Base-by-base conservation (phyloP, 2,888 invertebrate genomes). In the Cactoblastis cactorum region DNA sequence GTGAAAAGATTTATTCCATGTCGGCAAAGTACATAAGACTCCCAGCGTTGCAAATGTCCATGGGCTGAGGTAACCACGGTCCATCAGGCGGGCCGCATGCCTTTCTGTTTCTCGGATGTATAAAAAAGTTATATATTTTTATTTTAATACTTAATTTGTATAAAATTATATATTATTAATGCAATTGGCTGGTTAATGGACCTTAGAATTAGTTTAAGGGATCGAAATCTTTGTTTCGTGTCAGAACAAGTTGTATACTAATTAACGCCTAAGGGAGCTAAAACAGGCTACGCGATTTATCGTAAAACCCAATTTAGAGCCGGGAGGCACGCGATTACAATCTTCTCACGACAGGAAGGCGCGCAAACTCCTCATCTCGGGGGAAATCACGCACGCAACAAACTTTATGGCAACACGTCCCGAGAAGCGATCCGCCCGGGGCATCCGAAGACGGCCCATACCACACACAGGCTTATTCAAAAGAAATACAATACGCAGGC, bases 351-450 rank as follows among this genome's bases (percentile, higher is more conserved):
- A 88, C 86, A 89, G 85, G 83, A 87, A 86, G 86, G 86, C 87
- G 84, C 83, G 84, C 88, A 80, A 88, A 89, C 83, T 88, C 84
- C 84, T 88, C 88, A 88, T 89, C 88, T 88, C 88, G 77, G 80
- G 88, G 88, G 88, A 89, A 88, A 89, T 89, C 88, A 89, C 88
- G 87, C 88, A 89, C 87, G 87, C 88, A 88, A 87, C 85, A 86
- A 89, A 88, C 86, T 88, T 89, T 89, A 89, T 88, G 83, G 85
- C 84, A 87, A 85, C 87, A 88, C 87, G 85, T 88, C 84, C 78
- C 74, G 84, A 81, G 76, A 76, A 79, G 79, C 80, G 75, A 83
- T 83, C 77, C 79, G 87, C 87, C 79, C 73, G 81, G 74, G 85
- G 88, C 87, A 74, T 71, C 75, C 83, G 74, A 79, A 74, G 77